A percentile compares a stretch with the other conserved stretches of the same genome.
These are phyloP conservation scores for Tiliqua scincoides DNA, from an alignment of 2,113 vertebrate genomes.

Conservation along the genomic window DNA sequence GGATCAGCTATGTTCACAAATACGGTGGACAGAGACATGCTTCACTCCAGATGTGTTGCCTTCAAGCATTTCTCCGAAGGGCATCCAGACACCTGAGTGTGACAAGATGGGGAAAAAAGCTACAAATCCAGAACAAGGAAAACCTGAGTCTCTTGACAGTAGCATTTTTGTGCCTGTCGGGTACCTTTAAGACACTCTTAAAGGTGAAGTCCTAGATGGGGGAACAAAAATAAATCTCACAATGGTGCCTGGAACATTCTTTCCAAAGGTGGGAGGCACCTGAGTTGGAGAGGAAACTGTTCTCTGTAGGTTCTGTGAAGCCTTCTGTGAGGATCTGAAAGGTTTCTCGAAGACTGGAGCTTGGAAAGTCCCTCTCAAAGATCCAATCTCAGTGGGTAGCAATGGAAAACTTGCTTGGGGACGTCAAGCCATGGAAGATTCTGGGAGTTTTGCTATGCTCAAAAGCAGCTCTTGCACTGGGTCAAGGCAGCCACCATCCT, in stretches of 20 bases:
- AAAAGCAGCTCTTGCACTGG: too few species aligned
- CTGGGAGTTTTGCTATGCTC: neutral
- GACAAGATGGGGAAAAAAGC: neutral
- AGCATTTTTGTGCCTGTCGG: neutral
- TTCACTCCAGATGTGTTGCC: neutral
- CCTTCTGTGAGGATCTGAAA: neutral
- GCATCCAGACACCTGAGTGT: neutral
- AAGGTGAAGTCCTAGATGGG: neutral
- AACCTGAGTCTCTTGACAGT: neutral
- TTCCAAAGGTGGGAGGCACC: neutral
- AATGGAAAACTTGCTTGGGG: neutral
- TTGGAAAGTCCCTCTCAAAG: neutral
- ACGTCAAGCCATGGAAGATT: neutral
- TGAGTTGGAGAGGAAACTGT: neutral
- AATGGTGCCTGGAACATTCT: neutral
- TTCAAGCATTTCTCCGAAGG: neutral
- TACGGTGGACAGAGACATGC: neutral
- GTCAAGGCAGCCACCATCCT: neutral
- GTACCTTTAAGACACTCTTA: neutral
- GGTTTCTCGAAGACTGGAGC: neutral
- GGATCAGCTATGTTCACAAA: neutral
- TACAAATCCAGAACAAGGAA: neutral
- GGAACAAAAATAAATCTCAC: neutral
- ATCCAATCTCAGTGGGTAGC: neutral
- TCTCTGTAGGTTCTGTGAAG: neutral